Conservation (phyloP, 2,797 vertebrate genomes). For the Argya squamiceps region DNA sequence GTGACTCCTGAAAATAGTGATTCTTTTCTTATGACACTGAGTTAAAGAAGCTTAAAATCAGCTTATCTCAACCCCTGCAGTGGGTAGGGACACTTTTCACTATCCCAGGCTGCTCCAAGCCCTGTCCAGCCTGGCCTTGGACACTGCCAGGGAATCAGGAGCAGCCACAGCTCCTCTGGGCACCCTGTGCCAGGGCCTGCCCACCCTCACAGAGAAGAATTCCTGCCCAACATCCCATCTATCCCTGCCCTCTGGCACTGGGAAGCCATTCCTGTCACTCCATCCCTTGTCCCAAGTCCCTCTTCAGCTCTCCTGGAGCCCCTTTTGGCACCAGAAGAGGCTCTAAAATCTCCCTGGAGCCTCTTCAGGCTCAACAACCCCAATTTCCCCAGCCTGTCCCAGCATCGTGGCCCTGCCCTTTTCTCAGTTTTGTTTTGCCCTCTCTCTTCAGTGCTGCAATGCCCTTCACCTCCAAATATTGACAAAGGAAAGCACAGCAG, state of each 20-base stretch:
- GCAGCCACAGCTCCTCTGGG: background rate
- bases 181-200: background rate
- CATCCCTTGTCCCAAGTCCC: background rate
- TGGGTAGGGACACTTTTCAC: background rate
- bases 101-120: rapidly evolving
- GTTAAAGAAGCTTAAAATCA: background rate
- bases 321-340: background rate
- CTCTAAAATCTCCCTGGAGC: background rate
- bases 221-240: background rate
- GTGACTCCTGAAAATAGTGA: background rate
- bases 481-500: conserved; percentile 2
- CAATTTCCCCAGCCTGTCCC: background rate
- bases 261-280: background rate
- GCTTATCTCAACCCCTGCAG: background rate
- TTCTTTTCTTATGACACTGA: background rate
- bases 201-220: rapidly evolving
- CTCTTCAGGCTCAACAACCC: background rate
- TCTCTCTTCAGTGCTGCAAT: background rate
- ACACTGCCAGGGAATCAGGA: background rate
- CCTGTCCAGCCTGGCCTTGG: background rate
- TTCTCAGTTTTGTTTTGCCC: background rate
- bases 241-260: background rate
- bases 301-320: background rate
- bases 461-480: conserved; percentile 32
- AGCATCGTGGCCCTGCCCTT: rapidly evolving